Percentiles rank a stretch among this genome's conserved stretches.
Evolutionary conservation across 2,888 invertebrate genomes (phyloP).

Genomic region (Reticulitermes lucifugus): DNA sequence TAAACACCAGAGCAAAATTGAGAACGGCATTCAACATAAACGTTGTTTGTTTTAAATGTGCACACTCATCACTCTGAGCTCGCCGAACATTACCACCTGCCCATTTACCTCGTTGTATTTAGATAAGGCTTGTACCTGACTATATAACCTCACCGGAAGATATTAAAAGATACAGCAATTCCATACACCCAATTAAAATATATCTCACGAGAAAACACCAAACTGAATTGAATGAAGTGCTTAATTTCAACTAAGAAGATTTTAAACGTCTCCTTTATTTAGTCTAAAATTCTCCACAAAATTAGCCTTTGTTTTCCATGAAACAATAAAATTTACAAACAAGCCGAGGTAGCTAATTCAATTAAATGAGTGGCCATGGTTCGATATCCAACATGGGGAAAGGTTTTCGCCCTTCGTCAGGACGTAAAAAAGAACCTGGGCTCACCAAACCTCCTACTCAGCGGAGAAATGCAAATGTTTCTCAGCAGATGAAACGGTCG

Average conservation of each 20-base stretch:
- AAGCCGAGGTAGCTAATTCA: no score
- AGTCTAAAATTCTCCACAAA: neutral
- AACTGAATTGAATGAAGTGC: neutral
- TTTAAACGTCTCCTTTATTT: neutral
- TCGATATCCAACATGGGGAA: no score
- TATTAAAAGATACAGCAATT: constrained; percentile 16
- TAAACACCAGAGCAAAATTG: neutral
- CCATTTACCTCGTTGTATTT: neutral
- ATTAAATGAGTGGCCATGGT: no score
- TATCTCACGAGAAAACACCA: neutral
- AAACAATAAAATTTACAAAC: neutral
- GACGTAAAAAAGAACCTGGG: no score
- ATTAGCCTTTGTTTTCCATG: neutral
- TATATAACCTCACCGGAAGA: neutral
- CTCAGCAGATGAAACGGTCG: no score
- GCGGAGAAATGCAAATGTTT: no score
- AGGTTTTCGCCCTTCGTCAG: no score
- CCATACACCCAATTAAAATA: neutral
- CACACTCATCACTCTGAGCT: neutral
- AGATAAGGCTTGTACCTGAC: neutral
- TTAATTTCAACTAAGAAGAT: neutral
- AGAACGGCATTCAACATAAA: neutral
- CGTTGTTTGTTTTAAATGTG: neutral
- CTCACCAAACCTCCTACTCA: no score
- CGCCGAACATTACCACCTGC: neutral